These are phyloP conservation scores for Seriola rivoliana DNA, from an alignment of 2,113 vertebrate genomes.

Conservation along the genomic window DNA sequence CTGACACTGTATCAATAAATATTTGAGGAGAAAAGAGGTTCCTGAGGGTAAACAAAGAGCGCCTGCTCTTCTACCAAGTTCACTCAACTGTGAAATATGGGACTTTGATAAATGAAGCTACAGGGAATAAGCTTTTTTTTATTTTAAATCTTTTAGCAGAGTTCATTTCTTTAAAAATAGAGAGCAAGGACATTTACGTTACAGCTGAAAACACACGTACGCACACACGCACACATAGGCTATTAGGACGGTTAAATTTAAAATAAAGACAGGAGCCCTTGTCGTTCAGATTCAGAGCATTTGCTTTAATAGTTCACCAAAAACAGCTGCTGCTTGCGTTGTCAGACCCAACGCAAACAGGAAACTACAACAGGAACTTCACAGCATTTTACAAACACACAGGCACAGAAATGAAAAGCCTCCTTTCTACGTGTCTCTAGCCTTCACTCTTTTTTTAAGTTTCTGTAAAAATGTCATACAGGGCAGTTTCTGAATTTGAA, in stretches of 20 bases:
- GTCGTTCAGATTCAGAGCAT: constrained; percentile 46
- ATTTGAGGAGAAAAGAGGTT: constrained; percentile 62
- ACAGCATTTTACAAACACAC: constrained; percentile 70
- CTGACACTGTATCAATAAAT: constrained; percentile 68
- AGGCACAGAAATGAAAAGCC: constrained; percentile 62
- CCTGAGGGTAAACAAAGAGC: constrained; percentile 56
- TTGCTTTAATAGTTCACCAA: constrained; percentile 74
- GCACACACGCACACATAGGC: too few species aligned
- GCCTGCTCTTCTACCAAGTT: constrained; percentile 1
- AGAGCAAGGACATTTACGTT: neutral
- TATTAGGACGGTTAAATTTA: neutral
- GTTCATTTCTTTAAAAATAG: neutral
- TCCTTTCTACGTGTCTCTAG: constrained; percentile 26
- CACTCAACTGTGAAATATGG: constrained; percentile 35
- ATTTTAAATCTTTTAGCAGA: neutral
- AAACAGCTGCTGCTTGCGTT: constrained; percentile 64
- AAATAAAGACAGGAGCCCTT: constrained; percentile 42
- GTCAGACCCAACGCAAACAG: constrained; percentile 50
- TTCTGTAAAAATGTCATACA: constrained; percentile 15
- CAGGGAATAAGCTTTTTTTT: neutral
- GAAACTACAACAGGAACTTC: constrained; percentile 71
- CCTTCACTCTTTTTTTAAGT: constrained; percentile 1
- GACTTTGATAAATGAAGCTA: constrained; percentile 25
- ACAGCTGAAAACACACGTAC: neutral
- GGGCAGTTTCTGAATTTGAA: constrained; percentile 1